Conservation (phyloP, 2,888 invertebrate genomes). For the Petrolisthes cinctipes region DNA sequence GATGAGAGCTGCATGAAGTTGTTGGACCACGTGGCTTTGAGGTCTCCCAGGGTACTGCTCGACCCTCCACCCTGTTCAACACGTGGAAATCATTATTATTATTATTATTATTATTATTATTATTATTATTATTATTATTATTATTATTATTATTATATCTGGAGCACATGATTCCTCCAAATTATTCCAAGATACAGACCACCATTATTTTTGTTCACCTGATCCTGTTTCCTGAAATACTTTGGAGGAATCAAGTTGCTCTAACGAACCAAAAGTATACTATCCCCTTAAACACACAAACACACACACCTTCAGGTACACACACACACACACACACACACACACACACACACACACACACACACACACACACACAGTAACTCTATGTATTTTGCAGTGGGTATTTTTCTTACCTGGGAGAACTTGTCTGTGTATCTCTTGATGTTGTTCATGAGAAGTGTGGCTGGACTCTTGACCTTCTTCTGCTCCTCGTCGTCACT, state of each 20-base stretch:
- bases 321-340: background rate
- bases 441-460: slow-evolving; percentile 35
- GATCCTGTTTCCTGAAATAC: no score
- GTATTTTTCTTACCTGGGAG: slow-evolving; percentile 18
- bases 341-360: background rate
- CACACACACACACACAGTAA: background rate
- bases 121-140: no score
- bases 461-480: slow-evolving; percentile 20
- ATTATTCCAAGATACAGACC: no score
- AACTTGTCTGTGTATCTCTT: slow-evolving; percentile 17
- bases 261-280: no score
- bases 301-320: no score
- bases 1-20: slow-evolving; percentile 42
- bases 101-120: no score
- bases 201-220: no score
- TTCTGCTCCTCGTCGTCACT: slow-evolving; percentile 24
- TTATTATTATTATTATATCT: no score
- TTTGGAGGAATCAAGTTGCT: no score
- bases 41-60: slow-evolving; percentile 38
- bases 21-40: slow-evolving; percentile 28
- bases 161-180: no score
- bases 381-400: background rate
- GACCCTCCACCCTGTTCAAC: background rate
- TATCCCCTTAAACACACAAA: no score
- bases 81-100: no score